phyloP scores from a whole-genome alignment of 2,888 invertebrate genomes.

The Listrodromus nycthemerus region DNA sequence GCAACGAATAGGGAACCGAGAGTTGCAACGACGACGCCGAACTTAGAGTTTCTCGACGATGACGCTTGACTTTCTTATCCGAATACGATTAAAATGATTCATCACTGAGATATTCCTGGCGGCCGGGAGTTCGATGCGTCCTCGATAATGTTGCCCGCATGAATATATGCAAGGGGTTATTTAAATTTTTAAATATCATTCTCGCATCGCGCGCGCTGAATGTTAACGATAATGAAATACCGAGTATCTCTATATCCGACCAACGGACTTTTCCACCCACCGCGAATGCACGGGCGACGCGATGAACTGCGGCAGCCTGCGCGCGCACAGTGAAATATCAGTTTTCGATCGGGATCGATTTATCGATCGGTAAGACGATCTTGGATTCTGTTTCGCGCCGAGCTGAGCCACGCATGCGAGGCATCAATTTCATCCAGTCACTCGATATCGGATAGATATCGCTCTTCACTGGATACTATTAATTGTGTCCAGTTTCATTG shows the following conservation, averaged over 20 bases:
- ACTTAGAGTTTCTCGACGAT: slow-evolving; percentile 60
- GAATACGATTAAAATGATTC: slow-evolving; percentile 62
- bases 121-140: slow-evolving; percentile 59
- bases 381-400: slow-evolving; percentile 76
- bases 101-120: slow-evolving; percentile 63
- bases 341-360: slow-evolving; percentile 78
- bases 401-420: slow-evolving; percentile 12
- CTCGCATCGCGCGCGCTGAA: slow-evolving; percentile 60
- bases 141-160: slow-evolving; percentile 63
- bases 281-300: background rate
- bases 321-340: slow-evolving; percentile 80
- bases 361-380: slow-evolving; percentile 80
- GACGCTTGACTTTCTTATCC: slow-evolving; percentile 65
- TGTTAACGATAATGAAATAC: slow-evolving; percentile 57
- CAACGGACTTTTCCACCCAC: slow-evolving; percentile 15
- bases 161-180: slow-evolving; percentile 66
- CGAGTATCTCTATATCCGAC: background rate
- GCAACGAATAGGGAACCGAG: slow-evolving; percentile 1
- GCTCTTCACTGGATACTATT: slow-evolving; percentile 12
- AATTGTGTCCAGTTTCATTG: slow-evolving; percentile 15
- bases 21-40: slow-evolving; percentile 38
- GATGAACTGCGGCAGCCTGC: slow-evolving; percentile 46
- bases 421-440: slow-evolving; percentile 61
- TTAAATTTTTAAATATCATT: slow-evolving; percentile 63
- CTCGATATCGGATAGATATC: slow-evolving; percentile 45